Conservation (phyloP, 2,797 vertebrate genomes). For the Pyrocephalus nanus region DNA sequence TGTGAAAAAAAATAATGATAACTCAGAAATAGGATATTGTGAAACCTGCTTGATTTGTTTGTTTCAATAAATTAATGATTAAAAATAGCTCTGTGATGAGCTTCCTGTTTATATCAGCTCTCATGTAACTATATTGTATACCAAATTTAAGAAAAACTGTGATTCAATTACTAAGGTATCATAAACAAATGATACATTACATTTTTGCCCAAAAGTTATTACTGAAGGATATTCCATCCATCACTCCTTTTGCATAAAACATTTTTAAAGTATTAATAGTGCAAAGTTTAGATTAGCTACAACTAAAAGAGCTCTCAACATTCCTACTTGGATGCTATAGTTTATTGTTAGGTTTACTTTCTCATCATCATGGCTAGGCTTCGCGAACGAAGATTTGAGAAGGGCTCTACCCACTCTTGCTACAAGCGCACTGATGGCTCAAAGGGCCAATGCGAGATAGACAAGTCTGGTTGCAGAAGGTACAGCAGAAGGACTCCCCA, state of each 20-base stretch:
- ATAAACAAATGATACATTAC: neutral
- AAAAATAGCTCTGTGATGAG: neutral
- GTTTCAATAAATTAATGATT: neutral
- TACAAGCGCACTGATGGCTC: too few relatives aligned
- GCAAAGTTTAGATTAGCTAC: neutral
- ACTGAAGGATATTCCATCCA: neutral
- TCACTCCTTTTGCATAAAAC: neutral
- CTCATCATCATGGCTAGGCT: too few relatives aligned
- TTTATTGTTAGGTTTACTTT: neutral
- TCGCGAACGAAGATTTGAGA: too few relatives aligned
- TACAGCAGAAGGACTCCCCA: too few relatives aligned
- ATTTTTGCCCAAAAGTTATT: neutral
- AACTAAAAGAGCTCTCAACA: neutral
- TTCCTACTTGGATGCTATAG: neutral
- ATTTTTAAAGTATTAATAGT: neutral
- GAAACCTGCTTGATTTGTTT: neutral
- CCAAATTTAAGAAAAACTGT: neutral
- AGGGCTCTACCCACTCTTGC: too few relatives aligned
- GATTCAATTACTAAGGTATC: neutral
- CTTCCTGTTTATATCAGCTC: neutral
- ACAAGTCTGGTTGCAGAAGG: too few relatives aligned
- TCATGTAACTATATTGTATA: neutral
- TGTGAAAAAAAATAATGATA: neutral
- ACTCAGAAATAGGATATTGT: neutral
- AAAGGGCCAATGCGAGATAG: too few relatives aligned